phyloP scores from a whole-genome alignment of 2,113 vertebrate genomes.

The Gila orcuttii region DNA sequence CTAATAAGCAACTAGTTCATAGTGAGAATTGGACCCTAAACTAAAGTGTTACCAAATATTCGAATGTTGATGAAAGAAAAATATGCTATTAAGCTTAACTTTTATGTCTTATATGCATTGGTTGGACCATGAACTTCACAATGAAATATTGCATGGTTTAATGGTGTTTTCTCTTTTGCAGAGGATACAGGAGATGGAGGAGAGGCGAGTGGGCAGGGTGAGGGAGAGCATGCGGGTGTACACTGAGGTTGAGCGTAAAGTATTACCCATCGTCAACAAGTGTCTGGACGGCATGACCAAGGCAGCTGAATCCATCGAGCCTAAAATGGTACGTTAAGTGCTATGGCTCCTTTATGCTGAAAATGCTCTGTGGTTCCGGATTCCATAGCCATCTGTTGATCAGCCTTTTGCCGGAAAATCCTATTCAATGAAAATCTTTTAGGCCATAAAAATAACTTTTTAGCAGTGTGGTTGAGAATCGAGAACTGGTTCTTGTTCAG shows the following conservation, averaged over 20 bases:
- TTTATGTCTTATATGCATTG: background rate
- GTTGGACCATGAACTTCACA: background rate
- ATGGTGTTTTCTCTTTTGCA: conserved; percentile 58
- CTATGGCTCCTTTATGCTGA: conserved; percentile 1
- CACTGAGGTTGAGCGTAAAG: conserved; percentile 85
- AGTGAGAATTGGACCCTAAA: too few species aligned
- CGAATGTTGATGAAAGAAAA: background rate
- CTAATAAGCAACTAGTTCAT: too few species aligned
- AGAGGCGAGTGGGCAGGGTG: conserved; percentile 83
- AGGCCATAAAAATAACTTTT: background rate
- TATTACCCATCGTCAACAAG: conserved; percentile 86
- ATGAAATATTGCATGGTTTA: background rate
- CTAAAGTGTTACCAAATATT: too few species aligned
- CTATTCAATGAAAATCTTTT: background rate
- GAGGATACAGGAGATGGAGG: conserved; percentile 98
- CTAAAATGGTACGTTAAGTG: conserved; percentile 80
- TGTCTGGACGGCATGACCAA: conserved; percentile 92
- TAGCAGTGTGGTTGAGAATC: background rate
- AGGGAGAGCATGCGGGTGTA: conserved; percentile 87
- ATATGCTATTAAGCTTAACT: background rate
- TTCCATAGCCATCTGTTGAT: background rate
- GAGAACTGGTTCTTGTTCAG: background rate
- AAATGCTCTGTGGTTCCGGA: background rate
- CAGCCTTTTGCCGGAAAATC: background rate
- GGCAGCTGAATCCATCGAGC: conserved; percentile 85